These are phyloP conservation scores for Nettapus auritus DNA, from an alignment of 2,113 vertebrate genomes.

Conservation along the genomic window DNA sequence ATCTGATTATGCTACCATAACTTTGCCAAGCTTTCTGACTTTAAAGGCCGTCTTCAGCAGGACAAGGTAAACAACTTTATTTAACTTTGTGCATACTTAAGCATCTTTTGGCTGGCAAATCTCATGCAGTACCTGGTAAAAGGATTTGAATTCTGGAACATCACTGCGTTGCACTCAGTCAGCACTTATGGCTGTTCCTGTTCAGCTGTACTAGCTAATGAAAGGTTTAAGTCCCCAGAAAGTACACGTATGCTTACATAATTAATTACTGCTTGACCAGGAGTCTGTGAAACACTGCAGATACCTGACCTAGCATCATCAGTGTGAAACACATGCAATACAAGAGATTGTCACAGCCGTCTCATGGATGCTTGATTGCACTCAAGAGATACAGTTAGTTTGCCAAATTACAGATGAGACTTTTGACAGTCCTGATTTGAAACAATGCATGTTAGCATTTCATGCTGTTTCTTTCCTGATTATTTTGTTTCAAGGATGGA, in stretches of 20 bases:
- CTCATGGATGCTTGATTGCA: neutral
- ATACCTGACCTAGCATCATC: neutral
- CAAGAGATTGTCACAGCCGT: fast-evolving
- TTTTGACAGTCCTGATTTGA: neutral
- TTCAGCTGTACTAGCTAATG: neutral
- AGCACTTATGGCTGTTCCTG: neutral
- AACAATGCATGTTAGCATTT: neutral
- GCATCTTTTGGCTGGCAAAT: neutral
- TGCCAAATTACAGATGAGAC: neutral
- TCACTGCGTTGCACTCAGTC: neutral
- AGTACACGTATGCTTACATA: neutral
- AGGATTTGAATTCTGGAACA: neutral
- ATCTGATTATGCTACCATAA: neutral
- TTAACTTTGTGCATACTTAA: neutral
- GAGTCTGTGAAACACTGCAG: neutral
- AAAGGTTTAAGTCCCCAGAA: neutral
- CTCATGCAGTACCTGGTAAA: neutral
- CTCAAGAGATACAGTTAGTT: neutral
- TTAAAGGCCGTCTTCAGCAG: neutral
- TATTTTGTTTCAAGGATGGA: neutral
- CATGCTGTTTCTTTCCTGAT: neutral
- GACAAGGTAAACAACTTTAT: neutral
- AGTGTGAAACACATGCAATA: neutral
- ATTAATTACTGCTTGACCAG: neutral
- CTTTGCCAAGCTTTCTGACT: neutral